phyloP scores from a whole-genome alignment of 2,113 vertebrate genomes.

The Rhinopomastus cyanomelas region DNA sequence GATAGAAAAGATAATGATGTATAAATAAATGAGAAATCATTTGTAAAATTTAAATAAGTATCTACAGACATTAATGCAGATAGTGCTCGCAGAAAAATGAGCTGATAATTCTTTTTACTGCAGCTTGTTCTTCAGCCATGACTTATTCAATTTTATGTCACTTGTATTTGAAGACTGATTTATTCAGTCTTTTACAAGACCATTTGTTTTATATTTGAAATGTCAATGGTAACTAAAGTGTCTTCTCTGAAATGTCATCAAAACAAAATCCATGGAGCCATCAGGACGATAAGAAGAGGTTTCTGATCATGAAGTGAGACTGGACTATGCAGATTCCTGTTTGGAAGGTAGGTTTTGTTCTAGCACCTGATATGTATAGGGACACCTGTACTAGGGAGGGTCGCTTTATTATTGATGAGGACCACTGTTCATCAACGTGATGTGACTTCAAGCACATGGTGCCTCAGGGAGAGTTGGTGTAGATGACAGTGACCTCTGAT shows the following conservation, averaged over 20 bases:
- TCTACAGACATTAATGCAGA: background rate
- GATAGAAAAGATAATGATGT: background rate
- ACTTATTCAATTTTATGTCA: background rate
- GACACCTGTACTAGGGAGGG: background rate
- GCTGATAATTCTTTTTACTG: background rate
- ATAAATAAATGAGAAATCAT: background rate
- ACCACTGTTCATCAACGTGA: background rate
- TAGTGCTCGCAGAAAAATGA: background rate
- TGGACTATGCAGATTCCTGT: accelerated
- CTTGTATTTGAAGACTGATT: background rate
- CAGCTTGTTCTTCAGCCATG: background rate
- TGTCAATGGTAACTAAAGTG: background rate
- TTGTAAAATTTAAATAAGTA: background rate
- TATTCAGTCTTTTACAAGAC: background rate
- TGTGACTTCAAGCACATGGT: background rate
- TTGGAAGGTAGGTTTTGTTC: background rate
- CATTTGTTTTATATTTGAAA: constrained; percentile 26
- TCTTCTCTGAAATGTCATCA: background rate
- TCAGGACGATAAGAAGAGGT: background rate
- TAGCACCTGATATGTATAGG: accelerated
- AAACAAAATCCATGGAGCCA: background rate
- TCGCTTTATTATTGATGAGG: background rate
- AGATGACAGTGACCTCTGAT: background rate
- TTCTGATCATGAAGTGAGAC: background rate
- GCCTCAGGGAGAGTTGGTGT: background rate